Conservation (phyloP, 2,888 invertebrate genomes). For the Epiperipatus broadwayi region DNA sequence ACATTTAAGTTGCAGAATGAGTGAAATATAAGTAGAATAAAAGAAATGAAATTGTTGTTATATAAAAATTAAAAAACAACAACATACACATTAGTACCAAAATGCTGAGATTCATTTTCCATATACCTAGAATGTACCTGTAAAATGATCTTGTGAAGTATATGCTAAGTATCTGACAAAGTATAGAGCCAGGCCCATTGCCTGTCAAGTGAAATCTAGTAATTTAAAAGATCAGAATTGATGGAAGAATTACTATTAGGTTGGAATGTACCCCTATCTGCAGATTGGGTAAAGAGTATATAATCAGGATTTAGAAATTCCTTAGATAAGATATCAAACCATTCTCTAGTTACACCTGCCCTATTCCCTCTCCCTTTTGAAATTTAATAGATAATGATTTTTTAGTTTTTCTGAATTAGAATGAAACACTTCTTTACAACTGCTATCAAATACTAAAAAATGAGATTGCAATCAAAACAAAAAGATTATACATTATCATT, state of each 20-base stretch:
- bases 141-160: conserved; percentile 28
- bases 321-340: conserved; percentile 27
- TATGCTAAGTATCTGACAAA: conserved; percentile 25
- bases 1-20: too few species aligned
- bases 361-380: too few species aligned
- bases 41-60: too few species aligned
- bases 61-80: too few species aligned
- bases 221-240: conserved; percentile 26
- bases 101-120: too few species aligned
- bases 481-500: too few species aligned
- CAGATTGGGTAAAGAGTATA: conserved; percentile 26
- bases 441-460: conserved; percentile 25
- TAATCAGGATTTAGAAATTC: conserved; percentile 28
- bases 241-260: conserved; percentile 27
- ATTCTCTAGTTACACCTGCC: conserved; percentile 26
- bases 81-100: too few species aligned
- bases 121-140: conserved; percentile 27
- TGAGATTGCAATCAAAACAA: too few species aligned
- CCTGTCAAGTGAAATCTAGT: conserved; percentile 26
- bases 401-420: conserved; percentile 21
- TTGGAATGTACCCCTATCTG: conserved; percentile 27
- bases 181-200: conserved; percentile 25
- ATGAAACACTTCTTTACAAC: conserved; percentile 23
- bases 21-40: too few species aligned
- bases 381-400: too few species aligned